Percentiles rank a stretch among this genome's conserved stretches.
Evolutionary conservation across 23 tunicate genomes (phyloP).

Genomic region (Ciona savignyi): DNA sequence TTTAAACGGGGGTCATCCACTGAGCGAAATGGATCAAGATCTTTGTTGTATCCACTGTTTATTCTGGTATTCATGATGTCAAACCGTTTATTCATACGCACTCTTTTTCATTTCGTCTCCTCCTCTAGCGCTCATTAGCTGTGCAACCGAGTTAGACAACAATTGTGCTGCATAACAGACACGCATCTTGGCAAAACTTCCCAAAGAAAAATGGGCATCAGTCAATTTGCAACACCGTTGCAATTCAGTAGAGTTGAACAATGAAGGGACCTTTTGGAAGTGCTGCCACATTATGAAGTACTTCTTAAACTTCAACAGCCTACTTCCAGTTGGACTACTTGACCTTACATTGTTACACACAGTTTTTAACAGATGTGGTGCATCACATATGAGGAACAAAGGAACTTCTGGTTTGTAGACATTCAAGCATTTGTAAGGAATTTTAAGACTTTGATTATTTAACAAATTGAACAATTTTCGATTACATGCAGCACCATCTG

Average conservation of each 20-base stretch:
- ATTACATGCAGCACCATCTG: background rate
- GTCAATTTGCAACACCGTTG: conserved; percentile 1
- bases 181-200: background rate
- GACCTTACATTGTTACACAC: background rate
- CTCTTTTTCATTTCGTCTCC: background rate
- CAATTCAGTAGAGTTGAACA: background rate
- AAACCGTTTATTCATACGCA: background rate
- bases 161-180: background rate
- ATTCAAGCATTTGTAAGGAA: background rate
- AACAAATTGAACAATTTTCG: background rate
- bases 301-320: background rate
- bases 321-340: background rate
- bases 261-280: background rate
- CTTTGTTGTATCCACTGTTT: background rate
- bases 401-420: background rate
- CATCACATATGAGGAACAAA: background rate
- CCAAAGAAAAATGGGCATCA: background rate
- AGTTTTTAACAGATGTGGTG: background rate
- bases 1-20: background rate
- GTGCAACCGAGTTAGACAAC: background rate
- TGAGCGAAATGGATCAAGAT: background rate
- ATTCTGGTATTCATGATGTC: background rate
- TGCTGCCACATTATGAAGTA: background rate
- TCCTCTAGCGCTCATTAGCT: background rate
- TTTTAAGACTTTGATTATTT: background rate